Conservation (phyloP, 2,888 invertebrate genomes). For the Mayetiola destructor region DNA sequence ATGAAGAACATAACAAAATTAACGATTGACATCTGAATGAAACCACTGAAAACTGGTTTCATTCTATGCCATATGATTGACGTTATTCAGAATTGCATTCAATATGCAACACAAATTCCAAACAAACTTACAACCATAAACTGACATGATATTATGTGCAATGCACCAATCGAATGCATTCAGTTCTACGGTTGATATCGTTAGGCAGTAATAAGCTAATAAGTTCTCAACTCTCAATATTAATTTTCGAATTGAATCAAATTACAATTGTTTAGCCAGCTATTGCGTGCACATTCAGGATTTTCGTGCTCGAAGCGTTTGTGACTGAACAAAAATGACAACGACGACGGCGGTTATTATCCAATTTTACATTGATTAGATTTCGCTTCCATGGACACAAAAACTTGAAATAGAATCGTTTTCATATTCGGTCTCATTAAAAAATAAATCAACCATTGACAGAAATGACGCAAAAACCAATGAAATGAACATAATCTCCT, state of each 20-base stretch:
- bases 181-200: neutral
- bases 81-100: neutral
- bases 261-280: neutral
- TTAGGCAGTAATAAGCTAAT: neutral
- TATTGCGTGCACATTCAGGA: neutral
- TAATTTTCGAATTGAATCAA: neutral
- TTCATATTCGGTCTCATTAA: too few relatives aligned
- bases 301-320: neutral
- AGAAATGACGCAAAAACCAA: too few relatives aligned
- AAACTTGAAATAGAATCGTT: neutral
- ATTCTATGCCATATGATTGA: neutral
- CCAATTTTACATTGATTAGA: constrained; percentile 5
- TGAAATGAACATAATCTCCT: too few relatives aligned
- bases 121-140: neutral
- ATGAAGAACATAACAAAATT: neutral
- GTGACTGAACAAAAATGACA: too few relatives aligned
- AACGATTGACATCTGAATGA: neutral
- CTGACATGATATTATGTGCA: too few relatives aligned
- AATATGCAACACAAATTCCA: neutral
- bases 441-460: too few relatives aligned
- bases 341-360: too few relatives aligned
- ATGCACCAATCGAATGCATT: neutral
- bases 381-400: neutral
- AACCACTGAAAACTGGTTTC: constrained; percentile 8
- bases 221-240: neutral